Conservation (phyloP, 2,113 vertebrate species). For the Oxyruncus cristatus region DNA sequence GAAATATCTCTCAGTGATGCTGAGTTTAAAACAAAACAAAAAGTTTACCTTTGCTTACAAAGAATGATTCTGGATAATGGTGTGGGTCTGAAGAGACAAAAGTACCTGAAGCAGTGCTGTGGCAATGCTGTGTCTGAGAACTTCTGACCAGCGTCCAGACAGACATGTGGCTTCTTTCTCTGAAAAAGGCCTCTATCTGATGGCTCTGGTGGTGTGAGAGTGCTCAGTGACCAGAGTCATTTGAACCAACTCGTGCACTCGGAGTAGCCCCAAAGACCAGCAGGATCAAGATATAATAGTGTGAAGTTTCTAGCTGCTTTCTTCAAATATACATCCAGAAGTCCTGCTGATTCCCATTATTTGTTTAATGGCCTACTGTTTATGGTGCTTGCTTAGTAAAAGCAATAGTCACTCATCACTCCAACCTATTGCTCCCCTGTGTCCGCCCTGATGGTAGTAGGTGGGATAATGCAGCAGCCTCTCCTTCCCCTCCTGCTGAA, state of each 20-base stretch:
- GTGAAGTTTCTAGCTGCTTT: neutral
- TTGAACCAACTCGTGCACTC: rapidly evolving
- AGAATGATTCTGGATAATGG: neutral
- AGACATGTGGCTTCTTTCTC: neutral
- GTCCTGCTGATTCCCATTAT: neutral
- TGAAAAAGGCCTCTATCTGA: neutral
- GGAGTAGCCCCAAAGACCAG: neutral
- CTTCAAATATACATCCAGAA: neutral
- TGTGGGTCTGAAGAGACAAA: neutral
- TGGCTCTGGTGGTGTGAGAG: neutral
- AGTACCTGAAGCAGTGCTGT: neutral
- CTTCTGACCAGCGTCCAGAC: neutral
- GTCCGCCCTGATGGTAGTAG: neutral
- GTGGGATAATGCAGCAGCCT: neutral
- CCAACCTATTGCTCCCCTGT: neutral
- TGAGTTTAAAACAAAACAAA: neutral
- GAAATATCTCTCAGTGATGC: neutral
- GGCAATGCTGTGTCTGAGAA: neutral
- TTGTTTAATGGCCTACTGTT: neutral
- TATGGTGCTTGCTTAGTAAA: neutral
- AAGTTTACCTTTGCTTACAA: neutral
- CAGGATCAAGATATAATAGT: neutral
- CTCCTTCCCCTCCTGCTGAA: neutral
- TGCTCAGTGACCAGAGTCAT: neutral
- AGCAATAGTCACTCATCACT: neutral